These are phyloP conservation scores for Remorina albescens DNA, from an alignment of 2,797 vertebrate genomes.

Conservation along the genomic window DNA sequence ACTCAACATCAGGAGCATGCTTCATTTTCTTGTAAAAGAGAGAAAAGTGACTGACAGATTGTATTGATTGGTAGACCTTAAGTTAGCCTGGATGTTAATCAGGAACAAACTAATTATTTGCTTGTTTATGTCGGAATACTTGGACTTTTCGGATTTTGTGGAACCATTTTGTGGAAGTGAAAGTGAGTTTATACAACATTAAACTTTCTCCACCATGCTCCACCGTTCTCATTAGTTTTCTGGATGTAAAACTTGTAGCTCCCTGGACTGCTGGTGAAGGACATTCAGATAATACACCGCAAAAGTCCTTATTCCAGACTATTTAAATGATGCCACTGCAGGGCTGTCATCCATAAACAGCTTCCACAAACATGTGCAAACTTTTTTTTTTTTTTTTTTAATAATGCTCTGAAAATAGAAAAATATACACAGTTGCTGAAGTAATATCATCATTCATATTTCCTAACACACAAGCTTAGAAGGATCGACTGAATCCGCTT, in stretches of 20 bases:
- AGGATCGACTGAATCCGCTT: slow-evolving; percentile 4
- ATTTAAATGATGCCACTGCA: background rate
- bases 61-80: too few species aligned
- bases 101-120: too few species aligned
- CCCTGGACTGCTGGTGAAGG: too few species aligned
- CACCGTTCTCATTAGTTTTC: background rate
- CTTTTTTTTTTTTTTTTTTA: background rate
- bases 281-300: background rate
- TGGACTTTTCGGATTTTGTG: too few species aligned
- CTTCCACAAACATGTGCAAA: background rate
- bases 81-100: too few species aligned
- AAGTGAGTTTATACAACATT: too few species aligned
- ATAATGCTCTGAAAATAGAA: background rate
- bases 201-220: background rate
- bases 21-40: too few species aligned
- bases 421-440: background rate
- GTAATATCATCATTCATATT: background rate
- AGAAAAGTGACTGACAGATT: too few species aligned
- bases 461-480: background rate
- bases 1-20: too few species aligned
- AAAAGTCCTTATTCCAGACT: background rate
- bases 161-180: too few species aligned
- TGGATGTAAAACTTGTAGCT: background rate
- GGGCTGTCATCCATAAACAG: background rate
- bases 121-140: too few species aligned